These are phyloP conservation scores for Antigone vipio DNA, from an alignment of 2,113 vertebrate species.

Conservation along the genomic window DNA sequence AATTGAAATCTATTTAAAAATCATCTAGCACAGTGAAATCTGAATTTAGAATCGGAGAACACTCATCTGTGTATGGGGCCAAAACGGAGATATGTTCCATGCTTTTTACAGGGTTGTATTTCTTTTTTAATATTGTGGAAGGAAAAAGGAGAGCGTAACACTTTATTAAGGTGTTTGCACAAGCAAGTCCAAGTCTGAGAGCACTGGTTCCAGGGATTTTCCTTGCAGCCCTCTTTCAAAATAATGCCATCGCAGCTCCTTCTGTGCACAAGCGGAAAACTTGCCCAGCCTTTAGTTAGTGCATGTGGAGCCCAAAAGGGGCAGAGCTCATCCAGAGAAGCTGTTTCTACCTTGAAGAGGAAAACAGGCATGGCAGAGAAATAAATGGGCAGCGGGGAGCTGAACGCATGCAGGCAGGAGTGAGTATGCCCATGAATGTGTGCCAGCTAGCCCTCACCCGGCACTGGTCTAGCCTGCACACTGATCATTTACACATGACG, in stretches of 20 bases:
- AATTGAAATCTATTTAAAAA: slow-evolving; percentile 42
- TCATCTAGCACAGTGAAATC: background rate
- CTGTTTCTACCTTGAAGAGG: background rate
- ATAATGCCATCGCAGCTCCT: background rate
- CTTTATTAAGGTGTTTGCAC: background rate
- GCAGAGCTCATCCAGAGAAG: background rate
- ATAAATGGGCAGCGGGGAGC: background rate
- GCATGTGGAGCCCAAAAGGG: background rate
- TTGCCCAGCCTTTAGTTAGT: background rate
- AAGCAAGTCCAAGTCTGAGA: background rate
- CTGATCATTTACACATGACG: background rate
- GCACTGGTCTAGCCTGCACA: background rate
- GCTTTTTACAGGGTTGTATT: background rate
- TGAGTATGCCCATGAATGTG: background rate
- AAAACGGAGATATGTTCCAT: background rate
- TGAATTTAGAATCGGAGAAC: slow-evolving; percentile 34
- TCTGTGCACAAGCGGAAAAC: background rate
- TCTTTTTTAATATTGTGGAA: background rate
- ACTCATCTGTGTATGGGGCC: background rate
- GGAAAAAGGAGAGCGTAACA: background rate
- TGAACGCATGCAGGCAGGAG: background rate
- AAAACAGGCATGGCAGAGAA: background rate
- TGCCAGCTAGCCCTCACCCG: background rate
- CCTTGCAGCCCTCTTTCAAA: background rate
- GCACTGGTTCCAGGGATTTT: background rate